Percentiles rank a stretch among this genome's conserved stretches.
Evolutionary conservation across 2,113 vertebrate species (phyloP).

Genomic region (Amia ocellicauda): DNA sequence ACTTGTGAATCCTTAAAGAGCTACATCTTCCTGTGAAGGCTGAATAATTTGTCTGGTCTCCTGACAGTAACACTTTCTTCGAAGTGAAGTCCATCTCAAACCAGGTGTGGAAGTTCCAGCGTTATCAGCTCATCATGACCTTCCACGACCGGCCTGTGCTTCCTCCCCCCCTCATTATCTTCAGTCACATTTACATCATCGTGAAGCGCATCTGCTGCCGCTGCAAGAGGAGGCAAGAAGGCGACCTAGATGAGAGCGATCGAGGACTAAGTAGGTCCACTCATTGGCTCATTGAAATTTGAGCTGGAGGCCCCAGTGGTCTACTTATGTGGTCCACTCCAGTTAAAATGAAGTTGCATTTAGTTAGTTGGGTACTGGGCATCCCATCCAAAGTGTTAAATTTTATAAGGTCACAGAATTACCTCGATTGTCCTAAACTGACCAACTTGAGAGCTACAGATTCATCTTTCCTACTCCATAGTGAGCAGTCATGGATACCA

Average conservation of each 20-base stretch:
- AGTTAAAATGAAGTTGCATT: too few relatives aligned
- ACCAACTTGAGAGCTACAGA: too few relatives aligned
- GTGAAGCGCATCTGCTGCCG: constrained; percentile 71
- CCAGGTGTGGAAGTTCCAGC: constrained; percentile 98
- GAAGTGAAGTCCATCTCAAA: constrained; percentile 98
- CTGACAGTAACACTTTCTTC: constrained; percentile 91
- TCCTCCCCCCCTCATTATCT: constrained; percentile 91
- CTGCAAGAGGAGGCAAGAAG: constrained; percentile 71
- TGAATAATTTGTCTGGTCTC: constrained; percentile 1
- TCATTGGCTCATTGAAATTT: neutral
- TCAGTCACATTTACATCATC: constrained; percentile 91
- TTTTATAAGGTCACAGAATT: too few relatives aligned
- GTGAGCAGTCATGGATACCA: too few relatives aligned
- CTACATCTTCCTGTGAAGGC: too few relatives aligned
- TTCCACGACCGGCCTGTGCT: constrained; percentile 95
- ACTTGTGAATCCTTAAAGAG: too few relatives aligned
- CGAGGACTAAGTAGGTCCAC: constrained; percentile 82
- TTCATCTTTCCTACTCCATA: too few relatives aligned
- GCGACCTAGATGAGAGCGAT: constrained; percentile 87
- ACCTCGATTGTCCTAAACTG: too few relatives aligned
- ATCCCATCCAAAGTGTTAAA: too few relatives aligned
- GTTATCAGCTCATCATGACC: constrained; percentile 97
- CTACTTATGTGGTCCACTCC: too few relatives aligned
- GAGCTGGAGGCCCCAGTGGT: too few relatives aligned
- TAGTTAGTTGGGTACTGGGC: too few relatives aligned